phyloP scores from a whole-genome alignment of 2,113 vertebrate species.

The Oceanodroma tethys region DNA sequence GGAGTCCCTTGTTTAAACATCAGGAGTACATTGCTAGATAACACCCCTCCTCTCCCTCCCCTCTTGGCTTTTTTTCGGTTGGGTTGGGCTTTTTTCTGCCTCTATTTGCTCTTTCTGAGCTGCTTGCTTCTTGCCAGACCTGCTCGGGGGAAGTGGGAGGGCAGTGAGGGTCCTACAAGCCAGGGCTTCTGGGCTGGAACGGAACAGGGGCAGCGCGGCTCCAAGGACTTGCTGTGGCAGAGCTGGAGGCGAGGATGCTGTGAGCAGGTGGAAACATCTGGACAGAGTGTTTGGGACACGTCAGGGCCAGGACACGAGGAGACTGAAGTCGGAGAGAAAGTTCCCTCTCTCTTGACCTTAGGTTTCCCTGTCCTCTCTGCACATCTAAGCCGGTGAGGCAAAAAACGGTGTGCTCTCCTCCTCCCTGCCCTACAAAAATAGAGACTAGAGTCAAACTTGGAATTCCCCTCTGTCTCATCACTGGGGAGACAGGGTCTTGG shows the following conservation, averaged over 20 bases:
- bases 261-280: background rate
- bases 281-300: background rate
- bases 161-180: background rate
- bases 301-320: background rate
- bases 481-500: slow-evolving; percentile 57
- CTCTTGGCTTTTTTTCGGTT: background rate
- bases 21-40: background rate
- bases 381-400: background rate
- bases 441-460: slow-evolving; percentile 47
- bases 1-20: slow-evolving; percentile 58
- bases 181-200: background rate
- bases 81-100: background rate
- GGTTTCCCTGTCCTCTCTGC: background rate
- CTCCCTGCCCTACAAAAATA: background rate
- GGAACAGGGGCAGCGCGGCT: background rate
- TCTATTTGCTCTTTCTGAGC: background rate
- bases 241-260: background rate
- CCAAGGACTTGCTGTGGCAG: rapidly evolving
- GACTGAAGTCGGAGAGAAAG: background rate
- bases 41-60: background rate
- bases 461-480: slow-evolving; percentile 71
- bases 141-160: background rate
- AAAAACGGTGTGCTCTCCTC: background rate
- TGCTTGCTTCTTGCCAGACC: background rate
- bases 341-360: background rate